Conservation (phyloP, 2,888 invertebrate genomes). For the Volucella inanis region DNA sequence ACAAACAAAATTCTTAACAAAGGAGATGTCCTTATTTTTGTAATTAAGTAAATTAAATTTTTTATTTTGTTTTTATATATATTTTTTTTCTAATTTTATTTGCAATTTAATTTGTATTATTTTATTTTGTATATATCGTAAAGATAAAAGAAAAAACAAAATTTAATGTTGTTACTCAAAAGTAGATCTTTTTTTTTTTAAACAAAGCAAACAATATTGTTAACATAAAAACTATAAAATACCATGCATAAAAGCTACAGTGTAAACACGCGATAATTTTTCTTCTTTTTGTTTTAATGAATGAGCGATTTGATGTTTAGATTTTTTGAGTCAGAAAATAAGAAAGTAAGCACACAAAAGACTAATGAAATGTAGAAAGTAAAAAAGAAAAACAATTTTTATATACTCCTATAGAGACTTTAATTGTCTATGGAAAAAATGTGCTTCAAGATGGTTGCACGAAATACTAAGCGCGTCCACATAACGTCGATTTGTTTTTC, state of each 20-base stretch:
- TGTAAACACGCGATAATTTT: not conserved
- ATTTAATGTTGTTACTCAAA: conserved; percentile 61
- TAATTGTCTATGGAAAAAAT: conserved; percentile 73
- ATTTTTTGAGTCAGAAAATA: conserved; percentile 66
- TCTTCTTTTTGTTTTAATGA: no score
- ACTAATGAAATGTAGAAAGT: conserved; percentile 22
- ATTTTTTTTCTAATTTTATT: conserved; percentile 42
- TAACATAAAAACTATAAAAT: conserved; percentile 3
- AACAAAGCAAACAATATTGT: not conserved
- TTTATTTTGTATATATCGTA: conserved; percentile 64
- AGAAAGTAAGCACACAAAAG: conserved; percentile 8
- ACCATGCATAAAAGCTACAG: conserved; percentile 10
- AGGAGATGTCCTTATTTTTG: conserved; percentile 57
- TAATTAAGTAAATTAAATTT: conserved; percentile 67
- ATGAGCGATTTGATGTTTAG: conserved; percentile 32
- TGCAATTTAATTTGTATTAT: conserved; percentile 47
- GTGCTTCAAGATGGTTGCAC: conserved; percentile 75
- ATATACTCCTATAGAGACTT: conserved; percentile 71
- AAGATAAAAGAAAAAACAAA: conserved; percentile 31
- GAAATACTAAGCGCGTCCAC: conserved; percentile 51
- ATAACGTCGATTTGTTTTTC: conserved; percentile 53
- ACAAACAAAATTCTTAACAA: conserved; percentile 25
- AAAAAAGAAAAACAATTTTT: conserved; percentile 20
- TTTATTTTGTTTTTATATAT: conserved; percentile 26
- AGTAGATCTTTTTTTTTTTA: conserved; percentile 41